These are phyloP conservation scores for Anthophora plumipes DNA, from an alignment of 2,888 invertebrate species.

Conservation along the genomic window DNA sequence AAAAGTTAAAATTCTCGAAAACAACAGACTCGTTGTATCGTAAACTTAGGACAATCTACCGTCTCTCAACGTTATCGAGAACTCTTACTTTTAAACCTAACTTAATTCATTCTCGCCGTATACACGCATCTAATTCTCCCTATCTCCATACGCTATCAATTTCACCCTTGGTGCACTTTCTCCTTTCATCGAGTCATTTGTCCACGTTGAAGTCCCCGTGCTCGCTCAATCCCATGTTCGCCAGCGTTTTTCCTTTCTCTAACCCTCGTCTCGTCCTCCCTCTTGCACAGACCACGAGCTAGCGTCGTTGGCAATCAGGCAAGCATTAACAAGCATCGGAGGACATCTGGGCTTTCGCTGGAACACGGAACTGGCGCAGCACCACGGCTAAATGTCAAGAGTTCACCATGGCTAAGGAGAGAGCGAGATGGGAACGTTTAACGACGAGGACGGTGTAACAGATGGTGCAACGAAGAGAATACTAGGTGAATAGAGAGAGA, in stretches of 20 bases:
- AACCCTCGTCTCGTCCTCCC: no score
- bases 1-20: no score
- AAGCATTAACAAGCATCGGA: conserved; percentile 76
- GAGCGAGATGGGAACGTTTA: conserved; percentile 48
- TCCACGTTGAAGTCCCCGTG: not conserved
- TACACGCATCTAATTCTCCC: not conserved
- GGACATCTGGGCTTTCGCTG: conserved; percentile 76
- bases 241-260: not conserved
- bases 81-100: not conserved
- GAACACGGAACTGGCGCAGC: conserved; percentile 73
- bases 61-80: not conserved
- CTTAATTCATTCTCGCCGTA: not conserved
- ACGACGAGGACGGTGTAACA: conserved; percentile 42
- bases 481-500: conserved; percentile 27
- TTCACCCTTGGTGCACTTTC: conserved; percentile 33
- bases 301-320: conserved; percentile 72
- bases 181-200: conserved; percentile 1
- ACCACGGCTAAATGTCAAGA: conserved; percentile 78
- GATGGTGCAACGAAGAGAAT: conserved; percentile 9
- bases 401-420: conserved; percentile 66
- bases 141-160: conserved; percentile 21
- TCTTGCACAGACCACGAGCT: not conserved
- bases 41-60: no score
- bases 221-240: not conserved
- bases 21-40: no score